phyloP scores from a whole-genome alignment of 2,888 invertebrate species.

The Meganola albula region DNA sequence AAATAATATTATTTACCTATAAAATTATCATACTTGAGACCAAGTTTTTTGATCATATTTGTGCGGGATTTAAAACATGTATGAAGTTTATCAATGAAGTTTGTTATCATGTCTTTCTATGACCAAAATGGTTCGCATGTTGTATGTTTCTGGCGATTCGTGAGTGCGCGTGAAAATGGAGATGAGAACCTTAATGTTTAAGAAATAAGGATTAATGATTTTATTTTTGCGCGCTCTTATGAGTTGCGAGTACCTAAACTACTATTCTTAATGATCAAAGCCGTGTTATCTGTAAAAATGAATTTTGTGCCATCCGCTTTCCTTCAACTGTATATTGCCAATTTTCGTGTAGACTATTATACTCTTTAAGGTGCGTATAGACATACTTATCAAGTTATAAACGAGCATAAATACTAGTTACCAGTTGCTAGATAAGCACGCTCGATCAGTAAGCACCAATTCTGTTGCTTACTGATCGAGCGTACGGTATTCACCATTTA shows the following conservation, averaged over 20 bases:
- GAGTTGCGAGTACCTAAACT: no score
- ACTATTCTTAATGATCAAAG: conserved; percentile 42
- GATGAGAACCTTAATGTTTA: no score
- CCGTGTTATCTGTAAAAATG: conserved; percentile 47
- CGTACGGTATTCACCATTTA: no score
- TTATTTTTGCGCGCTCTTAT: no score
- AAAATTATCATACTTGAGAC: conserved; percentile 58
- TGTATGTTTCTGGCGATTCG: no score
- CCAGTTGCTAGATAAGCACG: no score
- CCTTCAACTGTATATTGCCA: conserved; percentile 61
- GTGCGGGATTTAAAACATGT: conserved; percentile 29
- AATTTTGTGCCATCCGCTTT: conserved; percentile 70
- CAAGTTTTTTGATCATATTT: conserved; percentile 50
- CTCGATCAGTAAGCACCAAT: no score
- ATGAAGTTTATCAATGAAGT: conserved; percentile 19
- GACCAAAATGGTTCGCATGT: conserved; percentile 43
- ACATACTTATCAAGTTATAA: no score
- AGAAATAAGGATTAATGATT: no score
- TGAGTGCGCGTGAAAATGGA: conserved; percentile 32
- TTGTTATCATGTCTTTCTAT: conserved; percentile 29
- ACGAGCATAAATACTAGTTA: no score
- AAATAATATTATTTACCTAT: conserved; percentile 24
- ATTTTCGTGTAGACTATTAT: conserved; percentile 37
- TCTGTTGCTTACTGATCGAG: no score
- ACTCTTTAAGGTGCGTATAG: no score